Percentiles rank a stretch among this genome's conserved stretches.
phyloP scores from a whole-genome alignment of 2,888 invertebrate species.

The Frankliniella intonsa region DNA sequence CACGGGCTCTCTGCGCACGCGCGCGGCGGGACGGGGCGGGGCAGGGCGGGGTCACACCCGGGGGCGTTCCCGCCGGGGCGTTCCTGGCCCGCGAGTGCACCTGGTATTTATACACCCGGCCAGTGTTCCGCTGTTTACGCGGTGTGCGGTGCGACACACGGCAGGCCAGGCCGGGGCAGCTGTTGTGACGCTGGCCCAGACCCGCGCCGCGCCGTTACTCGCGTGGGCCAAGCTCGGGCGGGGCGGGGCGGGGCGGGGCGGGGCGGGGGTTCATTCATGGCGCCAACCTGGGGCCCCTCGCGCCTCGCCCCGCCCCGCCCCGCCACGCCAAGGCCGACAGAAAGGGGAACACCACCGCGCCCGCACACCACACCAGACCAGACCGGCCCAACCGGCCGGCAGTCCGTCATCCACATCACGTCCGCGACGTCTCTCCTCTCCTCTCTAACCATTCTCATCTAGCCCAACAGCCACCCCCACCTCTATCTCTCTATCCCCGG shows the following conservation, averaged over 20 bases:
- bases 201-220: conserved; percentile 33
- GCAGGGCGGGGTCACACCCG: background rate
- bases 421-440: too few relatives aligned
- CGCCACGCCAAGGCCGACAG: background rate
- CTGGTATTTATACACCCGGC: too few relatives aligned
- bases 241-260: background rate
- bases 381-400: too few relatives aligned
- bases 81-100: too few relatives aligned
- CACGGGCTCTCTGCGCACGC: too few relatives aligned
- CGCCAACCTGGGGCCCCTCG: background rate
- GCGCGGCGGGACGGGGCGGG: too few relatives aligned
- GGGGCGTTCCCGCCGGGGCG: background rate
- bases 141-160: background rate
- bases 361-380: background rate
- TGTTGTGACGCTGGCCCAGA: too few relatives aligned
- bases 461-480: too few relatives aligned
- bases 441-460: too few relatives aligned
- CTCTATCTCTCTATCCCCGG: too few relatives aligned
- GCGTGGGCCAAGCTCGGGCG: conserved; percentile 33
- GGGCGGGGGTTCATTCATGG: conserved; percentile 36
- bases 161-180: background rate
- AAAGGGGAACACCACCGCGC: background rate
- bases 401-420: too few relatives aligned
- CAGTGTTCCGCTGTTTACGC: background rate
- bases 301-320: background rate